Conservation (phyloP, 2,113 vertebrate species). For the Mormyrus lacerda region DNA sequence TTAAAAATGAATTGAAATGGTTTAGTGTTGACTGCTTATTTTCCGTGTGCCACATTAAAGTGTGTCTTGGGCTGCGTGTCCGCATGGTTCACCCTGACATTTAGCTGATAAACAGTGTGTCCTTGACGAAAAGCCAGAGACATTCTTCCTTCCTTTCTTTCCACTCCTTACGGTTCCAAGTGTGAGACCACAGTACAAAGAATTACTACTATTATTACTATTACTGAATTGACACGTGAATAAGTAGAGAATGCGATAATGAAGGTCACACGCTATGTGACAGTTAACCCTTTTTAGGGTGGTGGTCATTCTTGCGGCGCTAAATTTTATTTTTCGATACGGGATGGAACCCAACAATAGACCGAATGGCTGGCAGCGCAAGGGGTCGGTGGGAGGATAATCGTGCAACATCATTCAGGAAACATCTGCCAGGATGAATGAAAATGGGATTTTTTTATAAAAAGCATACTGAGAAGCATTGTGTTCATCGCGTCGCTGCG, state of each 20-base stretch:
- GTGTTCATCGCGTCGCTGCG: background rate
- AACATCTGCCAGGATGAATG: background rate
- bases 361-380: background rate
- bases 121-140: background rate
- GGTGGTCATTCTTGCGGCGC: background rate
- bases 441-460: background rate
- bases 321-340: background rate
- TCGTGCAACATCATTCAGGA: background rate
- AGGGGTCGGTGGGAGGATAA: background rate
- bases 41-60: background rate
- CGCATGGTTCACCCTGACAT: background rate
- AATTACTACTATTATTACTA: background rate
- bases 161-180: background rate
- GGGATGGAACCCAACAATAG: background rate
- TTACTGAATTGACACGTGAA: background rate
- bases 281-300: background rate
- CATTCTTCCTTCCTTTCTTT: background rate
- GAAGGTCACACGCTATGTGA: background rate
- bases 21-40: background rate
- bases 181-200: background rate
- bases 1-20: background rate
- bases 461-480: background rate
- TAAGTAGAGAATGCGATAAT: background rate
- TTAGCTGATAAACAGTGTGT: background rate
- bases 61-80: background rate